Conservation (phyloP, 2,797 vertebrate genomes). For the Pangasius krempfi region DNA sequence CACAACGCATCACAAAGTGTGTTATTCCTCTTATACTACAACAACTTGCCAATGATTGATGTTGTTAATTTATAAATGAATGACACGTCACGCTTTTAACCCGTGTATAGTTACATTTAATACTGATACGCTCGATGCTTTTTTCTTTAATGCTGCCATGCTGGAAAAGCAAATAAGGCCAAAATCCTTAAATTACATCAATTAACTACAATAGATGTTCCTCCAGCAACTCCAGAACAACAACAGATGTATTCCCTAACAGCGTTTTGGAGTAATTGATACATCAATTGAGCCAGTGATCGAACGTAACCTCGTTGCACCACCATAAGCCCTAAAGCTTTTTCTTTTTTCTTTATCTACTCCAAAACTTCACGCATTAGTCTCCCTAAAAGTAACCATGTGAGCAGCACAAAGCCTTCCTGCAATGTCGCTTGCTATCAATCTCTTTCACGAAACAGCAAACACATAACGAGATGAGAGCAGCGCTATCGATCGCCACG, state of each 20-base stretch:
- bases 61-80: not conserved
- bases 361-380: not conserved
- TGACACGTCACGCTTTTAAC: not conserved
- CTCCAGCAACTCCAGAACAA: not conserved
- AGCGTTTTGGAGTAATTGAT: not conserved
- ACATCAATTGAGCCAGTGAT: slow-evolving; percentile 6
- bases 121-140: not conserved
- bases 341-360: not conserved
- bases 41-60: not conserved
- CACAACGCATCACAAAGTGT: not conserved
- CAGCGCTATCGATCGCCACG: not conserved
- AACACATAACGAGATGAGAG: slow-evolving; percentile 3
- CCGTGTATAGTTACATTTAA: not conserved
- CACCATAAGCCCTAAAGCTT: slow-evolving; percentile 7
- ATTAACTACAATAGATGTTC: slow-evolving; percentile 8
- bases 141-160: not conserved
- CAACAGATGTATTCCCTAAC: not conserved
- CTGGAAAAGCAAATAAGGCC: not conserved
- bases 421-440: not conserved
- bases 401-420: not conserved
- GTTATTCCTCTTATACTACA: not conserved
- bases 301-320: slow-evolving; percentile 19
- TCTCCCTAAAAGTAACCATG: not conserved
- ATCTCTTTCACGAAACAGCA: not conserved
- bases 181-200: slow-evolving; percentile 14